Base-by-base conservation (phyloP, 2,797 vertebrate species). In the Todus mexicanus region DNA sequence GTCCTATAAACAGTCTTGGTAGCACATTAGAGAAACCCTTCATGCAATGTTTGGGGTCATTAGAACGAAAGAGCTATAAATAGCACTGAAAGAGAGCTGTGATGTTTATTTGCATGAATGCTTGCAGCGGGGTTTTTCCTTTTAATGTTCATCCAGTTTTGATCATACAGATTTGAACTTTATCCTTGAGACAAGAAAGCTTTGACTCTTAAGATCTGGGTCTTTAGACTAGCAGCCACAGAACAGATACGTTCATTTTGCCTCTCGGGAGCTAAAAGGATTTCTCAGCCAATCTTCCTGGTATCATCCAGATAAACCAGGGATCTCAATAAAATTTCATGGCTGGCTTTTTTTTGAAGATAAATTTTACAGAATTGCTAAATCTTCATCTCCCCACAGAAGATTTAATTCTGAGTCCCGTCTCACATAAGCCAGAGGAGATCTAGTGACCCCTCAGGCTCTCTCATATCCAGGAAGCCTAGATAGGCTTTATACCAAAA, bases 11-110 rank as follows among this genome's bases (percentile, higher is more conserved):
- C 79, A 95, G 63, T 56, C 81, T 85, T 93, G 92, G 81, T 95
- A 94, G 82, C 84, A 87, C 76, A 89, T 94, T 92, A 95, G 78
- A 92, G 81, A 87, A 94, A 89, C 59, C 29, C 82, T 85, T 91
- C 90, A 70, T 85, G 65, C 21, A 47, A 9, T 53, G 63, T 89
- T 94, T 91, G 65, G 63, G 78, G 93, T 93, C 92, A 83, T 94
- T 94, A 90, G 94, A 94, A 93, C 80, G 78, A 72, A 87, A 83
- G 45, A 75, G 51, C 61, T 90, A 96, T 93, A 95, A 94, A 96
- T 96, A 96, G 61, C 37, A 56, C 61, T 65, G 78, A 80, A 73
- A 76, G 81, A 82, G 75, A 93, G 50, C 78, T 87, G 84, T 93
- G 56, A 83, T 96, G 65, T 92, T 95, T 96, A 92, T 90, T 93